A percentile compares a stretch with the other conserved stretches of the same genome.
phyloP scores from a whole-genome alignment of 2,113 vertebrate species.

The Todiramphus chloris region DNA sequence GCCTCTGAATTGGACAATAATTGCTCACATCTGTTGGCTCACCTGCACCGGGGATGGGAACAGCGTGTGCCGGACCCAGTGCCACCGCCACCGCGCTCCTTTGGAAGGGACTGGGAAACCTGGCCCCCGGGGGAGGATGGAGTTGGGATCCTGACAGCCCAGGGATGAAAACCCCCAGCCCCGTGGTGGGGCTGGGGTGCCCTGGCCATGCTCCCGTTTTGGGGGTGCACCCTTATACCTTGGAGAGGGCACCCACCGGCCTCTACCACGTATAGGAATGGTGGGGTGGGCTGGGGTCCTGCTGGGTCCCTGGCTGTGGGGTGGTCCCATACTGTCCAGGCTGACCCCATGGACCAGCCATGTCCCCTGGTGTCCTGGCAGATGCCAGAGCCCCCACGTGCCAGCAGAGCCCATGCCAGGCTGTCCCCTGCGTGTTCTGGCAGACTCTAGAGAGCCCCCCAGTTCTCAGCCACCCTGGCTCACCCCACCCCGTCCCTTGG shows the following conservation, averaged over 20 bases:
- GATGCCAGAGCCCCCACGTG: neutral
- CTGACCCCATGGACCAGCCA: neutral
- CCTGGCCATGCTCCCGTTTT: fast-evolving
- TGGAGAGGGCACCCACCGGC: fast-evolving
- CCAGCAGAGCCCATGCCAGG: neutral
- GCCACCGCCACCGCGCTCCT: neutral
- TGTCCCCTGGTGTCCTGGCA: neutral
- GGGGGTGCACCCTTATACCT: neutral
- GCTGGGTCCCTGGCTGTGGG: too few species aligned
- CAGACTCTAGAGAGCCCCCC: neutral
- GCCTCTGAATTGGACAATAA: neutral
- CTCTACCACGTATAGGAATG: fast-evolving
- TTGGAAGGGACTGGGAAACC: neutral
- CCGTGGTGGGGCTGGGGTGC: neutral
- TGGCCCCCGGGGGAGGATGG: neutral
- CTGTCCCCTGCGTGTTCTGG: neutral
- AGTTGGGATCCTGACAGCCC: fast-evolving
- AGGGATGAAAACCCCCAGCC: neutral
- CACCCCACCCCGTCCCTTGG: too few species aligned
- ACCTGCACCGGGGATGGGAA: neutral
- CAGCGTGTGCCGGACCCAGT: neutral
- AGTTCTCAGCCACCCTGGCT: neutral
- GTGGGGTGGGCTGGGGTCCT: neutral
- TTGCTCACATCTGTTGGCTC: slow-evolving; percentile 44
- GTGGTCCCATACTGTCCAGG: fast-evolving